Percentiles rank a stretch among this genome's conserved stretches.
phyloP scores from a whole-genome alignment of 1,140 invertebrate species.

The Drosophila nigromelanica region DNA sequence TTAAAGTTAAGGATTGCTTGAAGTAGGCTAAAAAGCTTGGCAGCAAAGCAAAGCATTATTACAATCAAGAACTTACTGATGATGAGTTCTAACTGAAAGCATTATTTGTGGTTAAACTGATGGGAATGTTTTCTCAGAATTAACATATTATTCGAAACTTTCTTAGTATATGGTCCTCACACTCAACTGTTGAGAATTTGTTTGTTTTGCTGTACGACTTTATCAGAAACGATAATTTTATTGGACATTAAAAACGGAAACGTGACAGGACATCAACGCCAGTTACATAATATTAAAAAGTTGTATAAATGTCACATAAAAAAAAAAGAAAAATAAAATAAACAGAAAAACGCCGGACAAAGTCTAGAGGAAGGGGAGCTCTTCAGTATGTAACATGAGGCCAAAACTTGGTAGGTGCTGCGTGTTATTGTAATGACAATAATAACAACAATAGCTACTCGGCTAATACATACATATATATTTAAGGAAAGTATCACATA shows the following conservation, averaged over 20 bases:
- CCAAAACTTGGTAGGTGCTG: conserved; percentile 33
- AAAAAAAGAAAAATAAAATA: conserved; percentile 61
- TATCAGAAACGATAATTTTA: conserved; percentile 74
- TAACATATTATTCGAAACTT: conserved; percentile 10
- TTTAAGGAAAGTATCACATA: conserved; percentile 52
- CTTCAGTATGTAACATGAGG: conserved; percentile 25
- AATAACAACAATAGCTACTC: conserved; percentile 54
- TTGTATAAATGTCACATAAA: conserved; percentile 67
- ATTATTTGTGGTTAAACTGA: conserved; percentile 7
- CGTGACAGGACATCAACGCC: conserved; percentile 65
- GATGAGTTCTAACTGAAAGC: neutral
- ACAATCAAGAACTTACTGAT: neutral
- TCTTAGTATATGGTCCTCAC: conserved; percentile 11
- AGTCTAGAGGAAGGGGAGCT: neutral
- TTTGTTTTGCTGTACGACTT: conserved; percentile 50
- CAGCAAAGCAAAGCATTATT: neutral
- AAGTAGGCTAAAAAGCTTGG: conserved; percentile 1
- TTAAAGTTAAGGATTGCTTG: conserved; percentile 13
- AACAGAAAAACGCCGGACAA: conserved; percentile 24
- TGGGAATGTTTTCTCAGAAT: conserved; percentile 3
- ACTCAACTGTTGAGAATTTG: conserved; percentile 5
- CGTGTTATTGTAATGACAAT: conserved; percentile 57
- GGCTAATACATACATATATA: neutral
- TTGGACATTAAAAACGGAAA: conserved; percentile 78
- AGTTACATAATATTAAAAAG: conserved; percentile 73